Evolutionary conservation across 2,113 vertebrate species (phyloP).

Genomic region (Gnathonemus echidnorhynchus): DNA sequence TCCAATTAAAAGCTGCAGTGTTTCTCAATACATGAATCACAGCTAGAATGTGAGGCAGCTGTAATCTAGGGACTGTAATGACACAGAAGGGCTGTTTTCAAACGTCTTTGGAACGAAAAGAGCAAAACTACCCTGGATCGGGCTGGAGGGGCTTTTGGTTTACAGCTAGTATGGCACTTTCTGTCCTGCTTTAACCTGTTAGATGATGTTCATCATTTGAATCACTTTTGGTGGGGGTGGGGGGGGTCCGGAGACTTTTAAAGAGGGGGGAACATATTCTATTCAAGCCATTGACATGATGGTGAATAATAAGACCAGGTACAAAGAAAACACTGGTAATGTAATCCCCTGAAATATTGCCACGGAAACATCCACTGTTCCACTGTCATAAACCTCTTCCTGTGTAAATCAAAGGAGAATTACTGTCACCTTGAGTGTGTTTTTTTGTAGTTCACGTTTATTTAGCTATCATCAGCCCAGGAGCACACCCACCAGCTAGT

Average conservation of each 20-base stretch:
- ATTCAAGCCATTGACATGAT: constrained; percentile 44
- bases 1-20: constrained; percentile 43
- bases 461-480: constrained; percentile 17
- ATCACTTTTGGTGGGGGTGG: constrained; percentile 9
- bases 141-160: constrained; percentile 9
- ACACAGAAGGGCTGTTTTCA: constrained; percentile 52
- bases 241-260: background rate
- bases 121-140: constrained; percentile 38
- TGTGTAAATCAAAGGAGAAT: constrained; percentile 29
- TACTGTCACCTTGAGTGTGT: constrained; percentile 17
- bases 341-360: constrained; percentile 37
- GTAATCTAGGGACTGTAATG: constrained; percentile 51
- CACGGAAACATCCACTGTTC: constrained; percentile 22
- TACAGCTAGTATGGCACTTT: constrained; percentile 19
- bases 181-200: constrained; percentile 38
- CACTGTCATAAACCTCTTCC: constrained; percentile 26
- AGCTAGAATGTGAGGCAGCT: constrained; percentile 35
- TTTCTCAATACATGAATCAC: constrained; percentile 47
- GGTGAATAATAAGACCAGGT: constrained; percentile 41
- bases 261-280: constrained; percentile 29
- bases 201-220: constrained; percentile 30
- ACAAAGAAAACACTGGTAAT: background rate
- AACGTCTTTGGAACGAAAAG: constrained; percentile 45
- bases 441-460: constrained; percentile 26
- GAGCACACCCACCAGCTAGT: background rate